Evolutionary conservation across 2,113 vertebrate genomes (phyloP), one percentile per base, ranked within the genome.

Genomic region (Hippocampus zosterae): DNA sequence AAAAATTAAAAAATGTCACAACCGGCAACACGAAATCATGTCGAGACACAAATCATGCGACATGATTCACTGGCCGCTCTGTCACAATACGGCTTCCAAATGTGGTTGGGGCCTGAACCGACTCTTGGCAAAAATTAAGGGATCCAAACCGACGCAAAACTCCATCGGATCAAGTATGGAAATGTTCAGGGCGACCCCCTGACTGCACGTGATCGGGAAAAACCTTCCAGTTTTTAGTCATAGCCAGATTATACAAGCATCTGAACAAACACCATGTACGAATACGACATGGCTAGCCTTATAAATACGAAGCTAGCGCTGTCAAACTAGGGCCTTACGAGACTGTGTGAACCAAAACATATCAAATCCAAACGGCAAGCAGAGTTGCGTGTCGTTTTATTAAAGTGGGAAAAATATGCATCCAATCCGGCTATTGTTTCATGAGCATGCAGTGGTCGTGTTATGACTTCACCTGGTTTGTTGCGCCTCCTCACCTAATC

Each of bases 401-500:
- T 79, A 69, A 44, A 10, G 0, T 13, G 2, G 13, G 42, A 44
- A 44, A 44, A 44, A 44, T 13, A 10, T 44, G 42, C 42, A 37
- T 37, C 33, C 33, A 6, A 37, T 42, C 41, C 41, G 42, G 16
- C 12, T 44, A 15, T 15, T 44, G 42, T 13, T 87, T 81, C 78
- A 53, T 33, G 41, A 44, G 57, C 46, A 71, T 16, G 62, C 65
- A 59, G 61, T 46, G 65, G 68, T 52, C 66, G 77, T 53, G 73
- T 83, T 77, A 72, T 12, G 21, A 73, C 13, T 48, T 65, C 64
- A 65, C 1, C 42, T 25, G 76, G 41, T 69, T 80, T 82, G 79
- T 82, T 83, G 77, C 78, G 73, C 56, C 62, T 68, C 65, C 65
- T 87, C 81, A 86, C 72, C 71, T 80, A 79, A 75, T 74, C 81